These are phyloP conservation scores for Tringa solitaria DNA, from an alignment of 2,113 vertebrate species.

Conservation along the genomic window DNA sequence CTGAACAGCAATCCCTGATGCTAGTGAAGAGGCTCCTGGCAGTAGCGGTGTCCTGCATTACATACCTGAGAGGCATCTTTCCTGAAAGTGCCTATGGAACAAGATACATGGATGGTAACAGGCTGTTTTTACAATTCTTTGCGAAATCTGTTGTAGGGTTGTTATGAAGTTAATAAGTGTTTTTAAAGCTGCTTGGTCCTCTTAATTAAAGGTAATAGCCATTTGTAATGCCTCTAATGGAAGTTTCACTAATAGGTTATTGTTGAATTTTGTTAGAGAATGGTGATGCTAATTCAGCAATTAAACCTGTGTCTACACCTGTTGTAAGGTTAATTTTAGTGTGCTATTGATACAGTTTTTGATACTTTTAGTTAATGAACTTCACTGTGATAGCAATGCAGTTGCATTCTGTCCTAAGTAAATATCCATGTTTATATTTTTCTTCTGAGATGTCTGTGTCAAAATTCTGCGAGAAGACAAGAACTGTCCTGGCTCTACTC, in stretches of 20 bases:
- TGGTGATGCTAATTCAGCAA: no score
- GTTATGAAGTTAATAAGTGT: background rate
- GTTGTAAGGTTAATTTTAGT: background rate
- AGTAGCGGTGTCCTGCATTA: slow-evolving; percentile 93
- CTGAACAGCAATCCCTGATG: slow-evolving; percentile 87
- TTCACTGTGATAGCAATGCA: background rate
- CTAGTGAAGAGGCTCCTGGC: slow-evolving; percentile 92
- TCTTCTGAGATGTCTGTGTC: slow-evolving; percentile 82
- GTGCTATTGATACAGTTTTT: background rate
- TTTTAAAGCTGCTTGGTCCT: background rate
- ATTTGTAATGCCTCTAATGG: background rate
- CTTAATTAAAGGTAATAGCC: background rate
- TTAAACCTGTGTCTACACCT: accelerated
- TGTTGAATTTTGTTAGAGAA: background rate
- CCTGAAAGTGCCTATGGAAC: slow-evolving; percentile 91
- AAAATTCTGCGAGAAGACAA: slow-evolving; percentile 90
- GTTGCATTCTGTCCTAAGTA: background rate
- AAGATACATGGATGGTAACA: slow-evolving; percentile 90
- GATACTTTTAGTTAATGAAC: background rate
- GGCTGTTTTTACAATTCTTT: background rate
- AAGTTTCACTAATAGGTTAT: background rate
- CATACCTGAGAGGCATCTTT: slow-evolving; percentile 92
- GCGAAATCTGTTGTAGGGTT: no score
- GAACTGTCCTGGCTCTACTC: slow-evolving; percentile 85
- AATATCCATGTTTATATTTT: accelerated